A percentile compares a stretch with the other conserved stretches of the same genome.
These are phyloP conservation scores for Otocyon megalotis DNA, from an alignment of 2,113 vertebrate species.

Conservation along the genomic window DNA sequence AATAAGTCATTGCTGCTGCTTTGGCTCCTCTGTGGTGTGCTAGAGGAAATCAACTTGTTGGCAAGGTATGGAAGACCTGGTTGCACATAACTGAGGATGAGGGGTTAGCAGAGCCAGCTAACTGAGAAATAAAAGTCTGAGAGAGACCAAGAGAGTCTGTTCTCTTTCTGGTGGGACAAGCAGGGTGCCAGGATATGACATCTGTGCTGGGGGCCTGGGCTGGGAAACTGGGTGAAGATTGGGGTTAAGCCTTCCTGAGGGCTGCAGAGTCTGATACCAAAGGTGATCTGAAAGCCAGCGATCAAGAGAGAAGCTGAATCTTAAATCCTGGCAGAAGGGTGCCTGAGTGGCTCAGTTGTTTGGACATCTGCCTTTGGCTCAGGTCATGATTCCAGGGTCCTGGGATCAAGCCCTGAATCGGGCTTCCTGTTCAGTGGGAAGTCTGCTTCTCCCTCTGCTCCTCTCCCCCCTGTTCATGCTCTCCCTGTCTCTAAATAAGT, in stretches of 20 bases:
- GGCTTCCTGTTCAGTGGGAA: background rate
- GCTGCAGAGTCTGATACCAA: background rate
- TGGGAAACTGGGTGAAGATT: background rate
- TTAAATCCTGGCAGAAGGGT: constrained; percentile 4
- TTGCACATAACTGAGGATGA: background rate
- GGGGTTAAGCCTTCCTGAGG: background rate
- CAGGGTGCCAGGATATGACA: background rate
- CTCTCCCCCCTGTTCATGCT: background rate
- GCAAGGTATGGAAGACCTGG: background rate
- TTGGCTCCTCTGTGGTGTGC: background rate
- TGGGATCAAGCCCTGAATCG: background rate
- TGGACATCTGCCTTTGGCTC: background rate
- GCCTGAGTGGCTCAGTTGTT: background rate
- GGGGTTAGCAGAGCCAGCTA: background rate
- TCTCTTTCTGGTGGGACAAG: background rate
- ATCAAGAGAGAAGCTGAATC: constrained; percentile 23
- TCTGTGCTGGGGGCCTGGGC: background rate
- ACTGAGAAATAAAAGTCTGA: constrained; percentile 20
- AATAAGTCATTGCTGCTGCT: background rate
- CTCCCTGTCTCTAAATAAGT: background rate
- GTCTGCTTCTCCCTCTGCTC: background rate
- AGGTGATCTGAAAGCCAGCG: background rate
- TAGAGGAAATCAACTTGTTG: background rate
- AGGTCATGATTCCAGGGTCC: background rate
- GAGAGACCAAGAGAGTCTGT: background rate